Evolutionary conservation across 2,888 invertebrate genomes (phyloP), one percentile per base, ranked within the genome.

Genomic region (Ophioninae sp.): DNA sequence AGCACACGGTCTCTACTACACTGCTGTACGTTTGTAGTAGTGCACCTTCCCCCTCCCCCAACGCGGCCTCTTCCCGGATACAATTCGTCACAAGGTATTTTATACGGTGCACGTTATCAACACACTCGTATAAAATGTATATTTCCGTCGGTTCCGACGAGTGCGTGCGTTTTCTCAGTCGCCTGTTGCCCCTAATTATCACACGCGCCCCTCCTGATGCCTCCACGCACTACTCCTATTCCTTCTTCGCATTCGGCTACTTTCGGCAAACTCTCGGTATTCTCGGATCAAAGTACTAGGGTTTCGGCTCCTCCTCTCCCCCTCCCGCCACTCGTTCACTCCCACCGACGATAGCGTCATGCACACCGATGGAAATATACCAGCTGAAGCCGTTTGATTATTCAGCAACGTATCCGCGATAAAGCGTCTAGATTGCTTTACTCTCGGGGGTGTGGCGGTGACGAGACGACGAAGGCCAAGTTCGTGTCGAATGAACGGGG

Each of bases 181-280:
- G 83, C 80, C 83, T 77, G 83, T 83, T 80, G 80, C 80, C 79
- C 83, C 63, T 71, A 51, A 58, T 63, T 77, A 64, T 73, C 68
- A 20, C 68, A 64, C 51, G 67, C 75, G 69, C 13, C 64, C 73
- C 69, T 63, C 22, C 20, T 59, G 51, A 51, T 17, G 51, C 13
- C 22, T 22, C 58, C 59, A 39, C 65, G 23, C 68, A 63, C 23
- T 17, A 30, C 37, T 30, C 17, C 23, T 23, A 59, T 58, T 59
- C 65, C n/a, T 20, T 44, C 22, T 63, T 39, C 30, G 22, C 61
- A 41, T 65, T 79, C 78, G 78, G 71, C 71, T 65, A 72, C 71
- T 79, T 79, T 72, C 78, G 78, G 71, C 39, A 39, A 72, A 37
- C 72, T 61, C 78, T 79, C 78, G 78, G 71, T 58, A 68, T 56